These are phyloP conservation scores for Intellagama lesueurii DNA, from an alignment of 2,797 vertebrate genomes.

Conservation along the genomic window DNA sequence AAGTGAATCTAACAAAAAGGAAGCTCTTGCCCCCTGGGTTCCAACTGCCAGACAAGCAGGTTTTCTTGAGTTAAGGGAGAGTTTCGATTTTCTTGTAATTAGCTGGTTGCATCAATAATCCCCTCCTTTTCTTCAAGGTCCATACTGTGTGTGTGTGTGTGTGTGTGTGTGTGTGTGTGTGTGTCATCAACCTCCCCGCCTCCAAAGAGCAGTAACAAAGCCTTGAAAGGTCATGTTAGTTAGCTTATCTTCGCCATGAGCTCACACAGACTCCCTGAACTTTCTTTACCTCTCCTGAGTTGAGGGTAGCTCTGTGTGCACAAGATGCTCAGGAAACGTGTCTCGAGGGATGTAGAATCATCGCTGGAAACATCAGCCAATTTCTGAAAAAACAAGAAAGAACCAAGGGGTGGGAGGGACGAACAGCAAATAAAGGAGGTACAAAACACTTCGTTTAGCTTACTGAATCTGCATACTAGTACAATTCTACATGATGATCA, in stretches of 20 bases:
- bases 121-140: neutral
- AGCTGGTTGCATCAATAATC: neutral
- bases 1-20: neutral
- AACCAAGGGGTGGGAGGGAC: neutral
- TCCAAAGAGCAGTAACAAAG: neutral
- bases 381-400: conserved; percentile 79
- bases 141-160: neutral
- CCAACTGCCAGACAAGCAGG: neutral
- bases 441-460: neutral
- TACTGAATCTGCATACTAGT: conserved; percentile 1
- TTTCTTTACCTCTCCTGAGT: conserved; percentile 88
- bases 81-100: neutral
- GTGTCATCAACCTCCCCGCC: neutral
- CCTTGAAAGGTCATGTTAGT: neutral
- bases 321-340: conserved; percentile 93
- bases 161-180: neutral
- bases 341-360: conserved; percentile 90
- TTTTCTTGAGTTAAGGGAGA: neutral
- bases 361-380: conserved; percentile 88
- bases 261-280: neutral
- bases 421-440: neutral
- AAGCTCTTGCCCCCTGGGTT: neutral
- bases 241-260: neutral
- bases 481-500: accelerated
- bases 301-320: conserved; percentile 95